phyloP scores from a whole-genome alignment of 1,140 invertebrate genomes.

The Vollenhovia emeryi region DNA sequence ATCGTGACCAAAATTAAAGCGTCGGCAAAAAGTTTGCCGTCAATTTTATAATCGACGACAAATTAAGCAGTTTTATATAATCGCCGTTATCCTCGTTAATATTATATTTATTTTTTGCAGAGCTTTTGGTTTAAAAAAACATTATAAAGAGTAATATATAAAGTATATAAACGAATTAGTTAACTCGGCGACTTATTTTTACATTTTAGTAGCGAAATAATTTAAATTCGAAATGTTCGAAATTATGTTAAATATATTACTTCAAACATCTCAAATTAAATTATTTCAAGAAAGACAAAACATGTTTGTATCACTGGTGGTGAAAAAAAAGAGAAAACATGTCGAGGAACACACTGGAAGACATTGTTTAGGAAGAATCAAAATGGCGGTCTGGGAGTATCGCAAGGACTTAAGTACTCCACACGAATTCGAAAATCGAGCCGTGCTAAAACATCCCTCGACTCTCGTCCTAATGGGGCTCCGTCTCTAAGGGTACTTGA shows the following conservation, averaged over 20 bases:
- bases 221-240: not conserved
- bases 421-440: conserved; percentile 78
- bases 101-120: no score
- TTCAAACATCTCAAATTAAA: not conserved
- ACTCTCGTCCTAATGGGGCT: conserved; percentile 84
- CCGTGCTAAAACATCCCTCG: conserved; percentile 78
- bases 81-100: not conserved
- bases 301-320: not conserved
- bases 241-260: not conserved
- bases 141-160: not conserved
- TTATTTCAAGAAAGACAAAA: not conserved
- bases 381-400: conserved; percentile 13
- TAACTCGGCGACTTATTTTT: not conserved
- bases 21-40: not conserved
- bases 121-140: not conserved
- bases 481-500: conserved; percentile 82
- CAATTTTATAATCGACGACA: not conserved
- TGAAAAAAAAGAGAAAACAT: not conserved
- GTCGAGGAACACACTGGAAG: not conserved
- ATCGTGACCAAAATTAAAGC: not conserved
- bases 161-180: not conserved
- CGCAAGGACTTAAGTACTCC: conserved; percentile 30
- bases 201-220: not conserved
- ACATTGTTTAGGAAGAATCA: conserved; percentile 15
- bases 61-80: not conserved